Base-by-base conservation (phyloP, 2,113 vertebrate genomes). In the Scomber colias region DNA sequence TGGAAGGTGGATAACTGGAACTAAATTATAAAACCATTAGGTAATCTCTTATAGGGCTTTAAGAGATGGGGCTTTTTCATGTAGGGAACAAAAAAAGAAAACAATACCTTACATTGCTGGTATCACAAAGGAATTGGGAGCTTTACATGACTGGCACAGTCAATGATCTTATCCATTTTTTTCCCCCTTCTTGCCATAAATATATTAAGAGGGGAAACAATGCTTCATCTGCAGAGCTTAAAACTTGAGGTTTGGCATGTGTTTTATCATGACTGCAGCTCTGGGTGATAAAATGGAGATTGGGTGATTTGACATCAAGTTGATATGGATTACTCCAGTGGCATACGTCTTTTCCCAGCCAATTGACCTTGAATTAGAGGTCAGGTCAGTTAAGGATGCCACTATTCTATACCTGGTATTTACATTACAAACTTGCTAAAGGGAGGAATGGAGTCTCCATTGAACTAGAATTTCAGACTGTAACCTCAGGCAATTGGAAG, bases 41-140 rank as follows among this genome's bases (percentile, higher is more conserved):
- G 59, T 53, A 19, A 70, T 82, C 56, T 81, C 69, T 81, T 54
- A 70, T 8, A 62, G n/a, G 15, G 21, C 1, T 71, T 77, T 81
- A 56, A 55, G 30, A 77, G 44, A 45, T 49, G 5, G 50, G 48
- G 35, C 13, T 68, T 56, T 77, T 71, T 62, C 5, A 44, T 46
- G 14, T 67, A 30, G 14, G 40, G 5, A 51, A 63, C 60, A 30
- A 69, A 62, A 53, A 14, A 17, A 60, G 55, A 35, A 16, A 19
- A 71, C 3, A 45, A 40, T 40, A 64, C 91, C 86, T 87, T 76
- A 55, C 71, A 61, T 56, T 91, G 93, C 90, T 93, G 92, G 90
- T 92, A 86, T 92, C 85, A 90, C 92, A 92, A 88, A 88, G 75
- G 77, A 81, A 75, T 30, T 2, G 27, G 19, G 35, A 66, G 63